Conservation (phyloP, 2,797 vertebrate genomes). For the Sebastes goodei region DNA sequence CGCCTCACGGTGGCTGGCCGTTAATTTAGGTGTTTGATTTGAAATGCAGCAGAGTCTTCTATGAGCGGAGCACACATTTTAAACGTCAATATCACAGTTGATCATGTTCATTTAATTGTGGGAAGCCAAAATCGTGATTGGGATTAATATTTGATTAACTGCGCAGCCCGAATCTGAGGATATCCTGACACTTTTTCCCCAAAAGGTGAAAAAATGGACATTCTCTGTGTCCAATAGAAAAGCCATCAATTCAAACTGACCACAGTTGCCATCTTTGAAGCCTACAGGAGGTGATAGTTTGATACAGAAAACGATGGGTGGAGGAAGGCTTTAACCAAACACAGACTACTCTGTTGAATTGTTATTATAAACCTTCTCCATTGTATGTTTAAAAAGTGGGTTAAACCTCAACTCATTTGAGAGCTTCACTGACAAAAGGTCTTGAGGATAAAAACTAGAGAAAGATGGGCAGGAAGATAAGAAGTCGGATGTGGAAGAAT, state of each 20-base stretch:
- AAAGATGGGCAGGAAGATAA: conserved; percentile 8
- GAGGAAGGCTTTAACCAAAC: neutral
- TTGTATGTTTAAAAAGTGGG: conserved; percentile 4
- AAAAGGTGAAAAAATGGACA: neutral
- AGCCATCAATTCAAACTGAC: neutral
- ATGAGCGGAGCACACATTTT: neutral
- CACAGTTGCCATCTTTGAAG: neutral
- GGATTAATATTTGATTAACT: neutral
- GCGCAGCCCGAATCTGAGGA: neutral
- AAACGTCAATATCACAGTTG: neutral
- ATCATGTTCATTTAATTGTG: neutral
- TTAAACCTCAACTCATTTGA: neutral
- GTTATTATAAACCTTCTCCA: neutral
- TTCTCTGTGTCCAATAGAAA: neutral
- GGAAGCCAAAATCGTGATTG: accelerated
- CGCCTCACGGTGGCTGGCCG: neutral
- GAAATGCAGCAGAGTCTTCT: neutral
- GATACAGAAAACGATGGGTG: neutral
- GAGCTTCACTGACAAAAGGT: neutral
- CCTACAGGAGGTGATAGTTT: neutral
- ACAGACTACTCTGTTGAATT: neutral
- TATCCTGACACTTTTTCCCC: neutral
- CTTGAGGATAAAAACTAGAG: neutral
- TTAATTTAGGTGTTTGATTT: neutral
- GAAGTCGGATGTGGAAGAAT: neutral